Evolutionary conservation across 2,888 invertebrate genomes (phyloP).

Genomic region (Polietes domitor): DNA sequence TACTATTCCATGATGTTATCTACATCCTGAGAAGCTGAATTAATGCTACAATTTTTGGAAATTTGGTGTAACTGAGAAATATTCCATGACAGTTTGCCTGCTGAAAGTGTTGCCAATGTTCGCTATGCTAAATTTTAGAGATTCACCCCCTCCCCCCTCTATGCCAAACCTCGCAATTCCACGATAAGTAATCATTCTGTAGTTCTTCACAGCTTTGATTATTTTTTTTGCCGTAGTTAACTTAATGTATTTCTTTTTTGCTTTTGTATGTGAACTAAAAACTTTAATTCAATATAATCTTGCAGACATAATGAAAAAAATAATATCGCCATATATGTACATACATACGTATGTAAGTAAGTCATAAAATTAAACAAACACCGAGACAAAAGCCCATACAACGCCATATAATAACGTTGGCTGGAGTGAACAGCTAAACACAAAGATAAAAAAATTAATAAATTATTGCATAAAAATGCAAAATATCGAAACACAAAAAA

Average conservation of each 20-base stretch:
- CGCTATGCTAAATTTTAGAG: too few relatives aligned
- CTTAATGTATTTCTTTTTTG: not conserved
- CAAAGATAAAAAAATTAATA: conserved; percentile 20
- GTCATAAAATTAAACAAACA: not conserved
- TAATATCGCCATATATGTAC: not conserved
- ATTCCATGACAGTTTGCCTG: too few relatives aligned
- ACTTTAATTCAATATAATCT: not conserved
- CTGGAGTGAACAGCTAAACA: not conserved
- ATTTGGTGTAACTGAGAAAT: too few relatives aligned
- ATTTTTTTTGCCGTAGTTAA: too few relatives aligned
- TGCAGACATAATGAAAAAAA: not conserved
- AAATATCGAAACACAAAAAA: not conserved
- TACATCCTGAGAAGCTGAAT: too few relatives aligned
- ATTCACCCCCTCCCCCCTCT: too few relatives aligned
- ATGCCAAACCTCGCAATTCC: too few relatives aligned
- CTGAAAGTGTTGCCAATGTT: too few relatives aligned
- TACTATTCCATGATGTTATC: too few relatives aligned
- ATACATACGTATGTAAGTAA: not conserved
- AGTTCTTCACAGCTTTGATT: too few relatives aligned
- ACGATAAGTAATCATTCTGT: too few relatives aligned
- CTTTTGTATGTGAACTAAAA: not conserved
- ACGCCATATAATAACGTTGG: not conserved
- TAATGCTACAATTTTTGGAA: too few relatives aligned
- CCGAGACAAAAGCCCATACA: not conserved
- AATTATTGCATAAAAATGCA: conserved; percentile 40